Evolutionary conservation across 35 echinoderm and acorn worm genomes (phyloP).

Genomic region (Amphiura filiformis): DNA sequence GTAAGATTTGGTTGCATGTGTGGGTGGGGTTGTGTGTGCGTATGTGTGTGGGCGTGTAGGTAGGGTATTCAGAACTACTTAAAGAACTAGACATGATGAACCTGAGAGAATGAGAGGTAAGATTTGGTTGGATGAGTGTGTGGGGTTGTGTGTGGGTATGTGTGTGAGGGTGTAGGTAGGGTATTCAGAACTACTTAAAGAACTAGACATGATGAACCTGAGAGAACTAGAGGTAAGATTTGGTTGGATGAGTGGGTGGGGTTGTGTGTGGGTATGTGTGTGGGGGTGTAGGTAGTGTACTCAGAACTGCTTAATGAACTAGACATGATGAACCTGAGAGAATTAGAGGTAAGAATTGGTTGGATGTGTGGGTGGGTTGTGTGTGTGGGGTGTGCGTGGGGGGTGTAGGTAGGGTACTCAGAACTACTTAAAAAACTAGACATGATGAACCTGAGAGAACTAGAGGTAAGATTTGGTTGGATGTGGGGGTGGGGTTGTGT

Average conservation of each 20-base stretch:
- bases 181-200: constrained; percentile 75
- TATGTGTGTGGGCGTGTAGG: too few species aligned
- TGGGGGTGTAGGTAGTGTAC: too few species aligned
- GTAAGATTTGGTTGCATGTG: constrained; percentile 46
- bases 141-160: too few species aligned
- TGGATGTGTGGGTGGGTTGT: too few species aligned
- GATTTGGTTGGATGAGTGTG: not conserved
- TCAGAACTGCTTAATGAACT: constrained; percentile 70
- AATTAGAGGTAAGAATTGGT: constrained; percentile 77
- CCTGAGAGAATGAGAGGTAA: constrained; percentile 85
- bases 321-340: constrained; percentile 84
- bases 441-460: constrained; percentile 83
- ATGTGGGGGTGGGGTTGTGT: too few species aligned
- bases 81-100: constrained; percentile 85
- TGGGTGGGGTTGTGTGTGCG: too few species aligned
- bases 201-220: constrained; percentile 86
- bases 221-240: constrained; percentile 84
- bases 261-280: too few species aligned
- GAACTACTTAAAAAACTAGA: constrained; percentile 75
- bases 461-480: constrained; percentile 69
- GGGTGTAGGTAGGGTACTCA: too few species aligned
- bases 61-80: constrained; percentile 78
- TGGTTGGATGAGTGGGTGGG: not conserved
- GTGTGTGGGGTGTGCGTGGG: too few species aligned
- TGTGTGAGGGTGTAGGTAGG: too few species aligned